Evolutionary conservation across 2,888 invertebrate genomes (phyloP).

Genomic region (Tipula confusa): DNA sequence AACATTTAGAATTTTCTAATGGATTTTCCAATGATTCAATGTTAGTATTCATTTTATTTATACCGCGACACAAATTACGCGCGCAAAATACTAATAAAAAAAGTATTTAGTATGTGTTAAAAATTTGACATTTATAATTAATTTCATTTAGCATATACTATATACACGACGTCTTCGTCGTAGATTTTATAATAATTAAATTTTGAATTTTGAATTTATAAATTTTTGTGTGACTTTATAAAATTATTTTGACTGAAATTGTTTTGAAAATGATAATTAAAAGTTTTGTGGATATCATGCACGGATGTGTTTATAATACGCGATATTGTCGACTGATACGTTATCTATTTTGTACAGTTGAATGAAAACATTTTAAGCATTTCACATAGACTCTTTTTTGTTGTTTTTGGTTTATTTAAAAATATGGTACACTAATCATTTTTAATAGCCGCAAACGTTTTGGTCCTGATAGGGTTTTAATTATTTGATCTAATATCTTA

Average conservation of each 20-base stretch:
- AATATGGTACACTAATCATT: background rate
- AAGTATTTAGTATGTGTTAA: background rate
- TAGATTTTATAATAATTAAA: background rate
- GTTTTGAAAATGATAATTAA: background rate
- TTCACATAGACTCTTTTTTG: background rate
- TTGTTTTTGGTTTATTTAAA: background rate
- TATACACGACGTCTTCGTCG: background rate
- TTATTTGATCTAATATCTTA: too few relatives aligned
- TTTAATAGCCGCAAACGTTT: background rate
- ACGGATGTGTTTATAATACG: background rate
- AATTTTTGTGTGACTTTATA: background rate
- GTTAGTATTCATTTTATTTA: background rate
- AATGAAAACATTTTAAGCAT: background rate
- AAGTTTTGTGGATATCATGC: background rate
- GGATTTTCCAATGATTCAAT: conserved; percentile 21
- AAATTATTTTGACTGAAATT: background rate
- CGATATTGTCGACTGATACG: background rate
- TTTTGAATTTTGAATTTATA: background rate
- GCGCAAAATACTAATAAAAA: background rate
- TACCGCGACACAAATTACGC: background rate
- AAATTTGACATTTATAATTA: background rate
- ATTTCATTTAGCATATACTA: background rate
- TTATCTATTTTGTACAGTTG: background rate
- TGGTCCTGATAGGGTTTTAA: background rate
- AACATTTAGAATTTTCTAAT: background rate